phyloP scores from a whole-genome alignment of 2,888 invertebrate species.

The Parnassius glacialis region DNA sequence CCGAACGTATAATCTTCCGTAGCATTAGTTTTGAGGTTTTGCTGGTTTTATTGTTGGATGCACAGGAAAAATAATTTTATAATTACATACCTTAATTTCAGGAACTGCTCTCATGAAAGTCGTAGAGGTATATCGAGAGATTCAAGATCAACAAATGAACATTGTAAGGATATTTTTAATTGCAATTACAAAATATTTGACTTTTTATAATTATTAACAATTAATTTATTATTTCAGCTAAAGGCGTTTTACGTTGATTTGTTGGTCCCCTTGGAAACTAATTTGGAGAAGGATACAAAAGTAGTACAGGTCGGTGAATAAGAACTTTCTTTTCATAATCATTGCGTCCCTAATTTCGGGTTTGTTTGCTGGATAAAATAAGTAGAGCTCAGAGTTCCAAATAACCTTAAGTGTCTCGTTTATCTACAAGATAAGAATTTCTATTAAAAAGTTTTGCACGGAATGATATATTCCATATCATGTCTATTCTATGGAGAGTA shows the following conservation, averaged over 20 bases:
- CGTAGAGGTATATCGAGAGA: constrained; percentile 95
- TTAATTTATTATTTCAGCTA: constrained; percentile 81
- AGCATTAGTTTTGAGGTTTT: too few species aligned
- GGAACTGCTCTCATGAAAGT: constrained; percentile 95
- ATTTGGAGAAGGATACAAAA: constrained; percentile 96
- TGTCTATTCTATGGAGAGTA: constrained; percentile 14
- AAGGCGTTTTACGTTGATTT: constrained; percentile 97
- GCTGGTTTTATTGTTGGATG: too few species aligned
- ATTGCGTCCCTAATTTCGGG: constrained; percentile 42
- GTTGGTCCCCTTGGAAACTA: constrained; percentile 94
- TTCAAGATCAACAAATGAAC: constrained; percentile 96
- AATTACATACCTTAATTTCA: constrained; percentile 57
- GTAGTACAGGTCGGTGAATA: constrained; percentile 89
- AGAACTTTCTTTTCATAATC: constrained; percentile 53
- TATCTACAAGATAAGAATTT: constrained; percentile 54
- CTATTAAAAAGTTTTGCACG: constrained; percentile 59
- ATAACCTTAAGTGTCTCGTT: constrained; percentile 51
- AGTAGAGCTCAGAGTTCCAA: constrained; percentile 49
- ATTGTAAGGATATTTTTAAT: constrained; percentile 86
- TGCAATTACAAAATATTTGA: background rate
- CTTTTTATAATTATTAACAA: background rate
- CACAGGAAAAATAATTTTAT: background rate
- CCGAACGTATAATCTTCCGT: too few species aligned
- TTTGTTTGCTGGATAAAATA: constrained; percentile 58
- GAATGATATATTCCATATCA: constrained; percentile 35